phyloP scores from a whole-genome alignment of 2,797 vertebrate genomes.

The Gallirallus australis region DNA sequence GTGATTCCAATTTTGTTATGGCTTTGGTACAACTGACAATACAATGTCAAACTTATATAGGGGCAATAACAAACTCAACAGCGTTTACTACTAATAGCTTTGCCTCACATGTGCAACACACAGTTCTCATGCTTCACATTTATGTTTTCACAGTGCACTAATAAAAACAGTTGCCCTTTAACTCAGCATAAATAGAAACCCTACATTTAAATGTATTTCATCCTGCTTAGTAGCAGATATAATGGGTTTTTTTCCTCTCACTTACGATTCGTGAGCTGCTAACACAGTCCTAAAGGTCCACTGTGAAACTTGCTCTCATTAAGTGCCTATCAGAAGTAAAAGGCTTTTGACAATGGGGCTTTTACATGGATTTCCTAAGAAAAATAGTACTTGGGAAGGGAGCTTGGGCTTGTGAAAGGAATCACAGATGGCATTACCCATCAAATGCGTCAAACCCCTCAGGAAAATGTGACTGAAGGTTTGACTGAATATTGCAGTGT shows the following conservation, averaged over 20 bases:
- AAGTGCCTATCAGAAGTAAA: background rate
- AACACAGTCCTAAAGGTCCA: background rate
- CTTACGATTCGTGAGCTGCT: background rate
- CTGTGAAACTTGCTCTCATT: background rate
- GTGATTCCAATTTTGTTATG: background rate
- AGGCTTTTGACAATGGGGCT: background rate
- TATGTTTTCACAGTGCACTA: background rate
- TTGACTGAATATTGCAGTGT: background rate
- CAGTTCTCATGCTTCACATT: background rate
- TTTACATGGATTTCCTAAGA: background rate
- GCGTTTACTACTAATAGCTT: background rate
- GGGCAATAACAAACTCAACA: accelerated
- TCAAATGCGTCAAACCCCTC: background rate
- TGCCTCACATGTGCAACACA: background rate
- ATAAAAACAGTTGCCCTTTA: background rate
- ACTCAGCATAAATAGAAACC: background rate
- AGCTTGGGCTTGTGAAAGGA: background rate
- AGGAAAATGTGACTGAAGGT: background rate
- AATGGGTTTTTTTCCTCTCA: background rate
- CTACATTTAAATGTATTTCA: background rate
- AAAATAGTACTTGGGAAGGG: accelerated
- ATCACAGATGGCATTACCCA: background rate
- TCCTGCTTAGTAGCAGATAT: background rate
- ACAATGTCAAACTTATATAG: background rate
- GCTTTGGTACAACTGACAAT: background rate